Evolutionary conservation across 2,113 vertebrate species (phyloP).

Genomic region (Nothoprocta pentlandii): DNA sequence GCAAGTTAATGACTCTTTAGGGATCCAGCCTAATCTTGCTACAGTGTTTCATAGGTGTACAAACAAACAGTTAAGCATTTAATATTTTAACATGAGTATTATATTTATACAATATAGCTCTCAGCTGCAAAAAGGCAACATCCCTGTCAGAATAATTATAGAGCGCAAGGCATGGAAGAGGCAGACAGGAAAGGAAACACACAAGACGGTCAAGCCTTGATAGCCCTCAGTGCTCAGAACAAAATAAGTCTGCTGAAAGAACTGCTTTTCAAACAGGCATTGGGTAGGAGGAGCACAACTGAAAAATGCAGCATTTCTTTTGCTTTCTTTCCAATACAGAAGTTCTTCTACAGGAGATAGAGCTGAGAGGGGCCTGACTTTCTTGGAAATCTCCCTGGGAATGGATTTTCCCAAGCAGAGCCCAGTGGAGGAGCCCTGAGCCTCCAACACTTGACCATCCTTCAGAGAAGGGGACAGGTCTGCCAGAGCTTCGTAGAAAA

Average conservation of each 20-base stretch:
- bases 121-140: background rate
- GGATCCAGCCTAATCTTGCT: constrained; percentile 77
- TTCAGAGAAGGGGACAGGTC: background rate
- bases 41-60: constrained; percentile 75
- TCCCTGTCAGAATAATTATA: background rate
- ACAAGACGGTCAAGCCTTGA: background rate
- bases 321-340: background rate
- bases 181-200: background rate
- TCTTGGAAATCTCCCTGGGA: background rate
- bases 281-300: background rate
- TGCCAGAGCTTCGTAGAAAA: background rate
- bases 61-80: constrained; percentile 77
- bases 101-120: background rate
- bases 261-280: background rate
- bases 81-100: constrained; percentile 56
- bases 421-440: fast-evolving
- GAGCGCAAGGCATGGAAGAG: background rate
- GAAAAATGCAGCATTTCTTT: background rate
- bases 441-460: fast-evolving
- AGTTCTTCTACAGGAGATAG: background rate
- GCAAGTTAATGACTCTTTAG: constrained; percentile 79
- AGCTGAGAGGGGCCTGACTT: background rate
- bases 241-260: background rate
- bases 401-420: background rate
- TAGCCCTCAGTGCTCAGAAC: background rate